A percentile compares a stretch with the other conserved stretches of the same genome.
Conservation (phyloP, 2,113 vertebrate species). For the Dasyprocta punctata region DNA sequence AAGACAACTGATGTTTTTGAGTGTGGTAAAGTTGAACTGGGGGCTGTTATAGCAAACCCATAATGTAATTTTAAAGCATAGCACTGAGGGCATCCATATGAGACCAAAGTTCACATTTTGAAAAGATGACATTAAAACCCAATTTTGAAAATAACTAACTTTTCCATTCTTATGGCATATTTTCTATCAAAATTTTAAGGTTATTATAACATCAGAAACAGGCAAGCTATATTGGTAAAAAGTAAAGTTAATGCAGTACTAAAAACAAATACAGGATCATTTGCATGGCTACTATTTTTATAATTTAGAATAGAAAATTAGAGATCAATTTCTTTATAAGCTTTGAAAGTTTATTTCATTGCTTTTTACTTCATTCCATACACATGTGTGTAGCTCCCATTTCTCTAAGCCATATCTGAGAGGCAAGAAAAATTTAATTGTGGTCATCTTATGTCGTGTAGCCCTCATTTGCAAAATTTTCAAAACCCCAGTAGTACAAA, state of each 20-base stretch:
- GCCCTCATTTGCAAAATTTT: neutral
- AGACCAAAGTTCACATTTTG: neutral
- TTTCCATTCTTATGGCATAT: constrained; percentile 1
- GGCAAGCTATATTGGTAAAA: neutral
- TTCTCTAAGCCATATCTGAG: neutral
- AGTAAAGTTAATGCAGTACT: neutral
- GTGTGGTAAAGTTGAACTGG: constrained; percentile 21
- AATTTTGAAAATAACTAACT: constrained; percentile 4
- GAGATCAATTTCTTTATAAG: neutral
- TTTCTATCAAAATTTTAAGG: neutral
- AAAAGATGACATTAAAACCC: constrained; percentile 3
- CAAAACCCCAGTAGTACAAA: neutral
- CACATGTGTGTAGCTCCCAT: neutral
- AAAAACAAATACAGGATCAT: neutral
- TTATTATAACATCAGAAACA: neutral
- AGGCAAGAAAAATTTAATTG: neutral
- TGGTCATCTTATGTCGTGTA: neutral
- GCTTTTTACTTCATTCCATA: neutral
- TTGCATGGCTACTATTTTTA: neutral
- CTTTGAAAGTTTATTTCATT: neutral
- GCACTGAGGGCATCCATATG: neutral
- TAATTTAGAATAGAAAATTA: neutral
- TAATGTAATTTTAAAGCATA: neutral
- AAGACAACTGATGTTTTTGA: neutral
- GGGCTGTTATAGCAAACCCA: neutral